Evolutionary conservation across 2,113 vertebrate genomes (phyloP).

Genomic region (Albula glossodonta): DNA sequence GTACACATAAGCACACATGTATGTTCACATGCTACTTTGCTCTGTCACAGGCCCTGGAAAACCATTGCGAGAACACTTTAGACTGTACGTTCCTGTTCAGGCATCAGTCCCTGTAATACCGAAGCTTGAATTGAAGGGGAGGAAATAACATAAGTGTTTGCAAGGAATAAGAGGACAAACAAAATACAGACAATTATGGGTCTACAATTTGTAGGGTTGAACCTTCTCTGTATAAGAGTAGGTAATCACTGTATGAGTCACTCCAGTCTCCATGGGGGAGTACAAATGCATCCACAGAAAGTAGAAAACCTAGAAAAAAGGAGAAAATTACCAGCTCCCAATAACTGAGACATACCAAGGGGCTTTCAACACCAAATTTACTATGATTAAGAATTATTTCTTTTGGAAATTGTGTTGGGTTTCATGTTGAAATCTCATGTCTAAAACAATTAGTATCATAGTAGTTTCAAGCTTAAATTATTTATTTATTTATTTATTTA

Average conservation of each 20-base stretch:
- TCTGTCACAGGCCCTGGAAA: too few relatives aligned
- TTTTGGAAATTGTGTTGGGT: background rate
- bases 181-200: slow-evolving; percentile 38
- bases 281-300: slow-evolving; percentile 4
- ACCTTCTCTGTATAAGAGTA: slow-evolving; percentile 21
- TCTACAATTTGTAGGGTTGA: slow-evolving; percentile 22
- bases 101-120: background rate
- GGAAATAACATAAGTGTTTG: slow-evolving; percentile 4
- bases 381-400: background rate
- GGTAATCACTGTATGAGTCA: slow-evolving; percentile 36
- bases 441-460: too few relatives aligned
- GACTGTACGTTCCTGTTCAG: background rate
- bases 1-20: too few relatives aligned
- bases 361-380: background rate
- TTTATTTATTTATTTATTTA: background rate
- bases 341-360: background rate
- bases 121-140: background rate
- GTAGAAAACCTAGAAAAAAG: background rate
- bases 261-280: slow-evolving; percentile 5
- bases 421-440: background rate
- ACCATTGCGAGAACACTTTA: background rate
- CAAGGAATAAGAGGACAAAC: slow-evolving; percentile 38
- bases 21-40: too few relatives aligned
- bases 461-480: too few relatives aligned
- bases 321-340: slow-evolving; percentile 13